Evolutionary conservation across 2,888 invertebrate species (phyloP).

Genomic region (Mylabris sibirica): DNA sequence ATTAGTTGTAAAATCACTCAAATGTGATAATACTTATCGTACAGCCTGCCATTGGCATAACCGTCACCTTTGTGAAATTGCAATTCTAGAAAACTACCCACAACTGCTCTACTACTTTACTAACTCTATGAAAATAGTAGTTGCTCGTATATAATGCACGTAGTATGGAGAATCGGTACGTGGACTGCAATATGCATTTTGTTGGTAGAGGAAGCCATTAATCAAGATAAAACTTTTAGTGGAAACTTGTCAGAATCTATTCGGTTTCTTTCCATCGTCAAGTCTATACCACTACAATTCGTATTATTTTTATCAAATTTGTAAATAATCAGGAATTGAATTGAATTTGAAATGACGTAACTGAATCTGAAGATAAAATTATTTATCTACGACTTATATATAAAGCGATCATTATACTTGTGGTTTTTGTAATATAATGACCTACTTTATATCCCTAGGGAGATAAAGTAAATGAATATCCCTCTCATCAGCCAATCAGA

Average conservation of each 20-base stretch:
- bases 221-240: constrained; percentile 34
- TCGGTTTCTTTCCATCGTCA: constrained; percentile 24
- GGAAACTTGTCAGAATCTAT: constrained; percentile 33
- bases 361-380: too few relatives aligned
- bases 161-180: neutral
- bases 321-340: neutral
- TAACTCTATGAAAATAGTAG: neutral
- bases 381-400: too few relatives aligned
- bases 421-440: too few relatives aligned
- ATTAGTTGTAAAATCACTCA: neutral
- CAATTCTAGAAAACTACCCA: neutral
- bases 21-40: neutral
- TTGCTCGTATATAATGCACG: constrained; percentile 5
- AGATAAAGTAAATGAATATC: too few relatives aligned
- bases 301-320: neutral
- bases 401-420: too few relatives aligned
- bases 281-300: neutral
- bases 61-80: neutral
- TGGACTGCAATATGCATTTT: constrained; percentile 25
- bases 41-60: neutral
- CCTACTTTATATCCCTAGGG: too few relatives aligned
- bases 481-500: too few relatives aligned
- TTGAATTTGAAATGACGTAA: neutral
- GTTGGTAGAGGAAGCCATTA: constrained; percentile 27
- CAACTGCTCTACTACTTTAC: neutral